A percentile compares a stretch with the other conserved stretches of the same genome.
These are phyloP conservation scores for Sylvia borin DNA, from an alignment of 2,797 vertebrate genomes.

Conservation along the genomic window DNA sequence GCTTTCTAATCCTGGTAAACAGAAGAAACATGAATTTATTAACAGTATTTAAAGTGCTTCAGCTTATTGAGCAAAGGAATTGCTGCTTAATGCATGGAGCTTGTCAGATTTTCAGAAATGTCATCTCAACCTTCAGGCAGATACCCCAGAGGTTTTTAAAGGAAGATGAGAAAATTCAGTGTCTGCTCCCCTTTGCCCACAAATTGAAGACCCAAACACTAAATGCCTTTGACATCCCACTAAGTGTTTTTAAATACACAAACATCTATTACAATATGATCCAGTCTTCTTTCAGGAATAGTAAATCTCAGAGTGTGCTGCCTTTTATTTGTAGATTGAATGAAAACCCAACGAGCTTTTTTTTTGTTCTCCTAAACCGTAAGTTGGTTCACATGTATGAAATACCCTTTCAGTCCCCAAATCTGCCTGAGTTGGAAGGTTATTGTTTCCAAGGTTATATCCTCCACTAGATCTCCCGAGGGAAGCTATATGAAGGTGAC, in stretches of 20 bases:
- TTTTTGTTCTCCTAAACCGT: not conserved
- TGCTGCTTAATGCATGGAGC: not conserved
- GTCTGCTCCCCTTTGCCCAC: not conserved
- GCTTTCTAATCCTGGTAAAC: not conserved
- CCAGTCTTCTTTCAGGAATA: not conserved
- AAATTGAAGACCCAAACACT: not conserved
- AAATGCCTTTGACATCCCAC: not conserved
- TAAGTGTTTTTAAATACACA: not conserved
- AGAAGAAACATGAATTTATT: not conserved
- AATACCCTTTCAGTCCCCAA: not conserved
- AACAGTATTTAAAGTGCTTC: not conserved
- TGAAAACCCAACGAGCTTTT: not conserved
- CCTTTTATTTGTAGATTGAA: not conserved
- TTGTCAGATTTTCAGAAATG: not conserved
- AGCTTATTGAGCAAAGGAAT: not conserved
- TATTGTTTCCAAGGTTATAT: not conserved
- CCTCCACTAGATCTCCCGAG: not conserved
- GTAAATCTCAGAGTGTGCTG: not conserved
- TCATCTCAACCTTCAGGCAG: not conserved
- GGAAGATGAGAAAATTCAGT: not conserved
- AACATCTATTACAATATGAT: not conserved
- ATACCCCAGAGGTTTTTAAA: not conserved
- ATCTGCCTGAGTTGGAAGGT: not conserved
- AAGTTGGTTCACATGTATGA: not conserved
- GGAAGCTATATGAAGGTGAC: fast-evolving